Evolutionary conservation across 1,140 invertebrate species (phyloP), one percentile per base, ranked within the genome.

Genomic region (Acromyrmex charruanus): DNA sequence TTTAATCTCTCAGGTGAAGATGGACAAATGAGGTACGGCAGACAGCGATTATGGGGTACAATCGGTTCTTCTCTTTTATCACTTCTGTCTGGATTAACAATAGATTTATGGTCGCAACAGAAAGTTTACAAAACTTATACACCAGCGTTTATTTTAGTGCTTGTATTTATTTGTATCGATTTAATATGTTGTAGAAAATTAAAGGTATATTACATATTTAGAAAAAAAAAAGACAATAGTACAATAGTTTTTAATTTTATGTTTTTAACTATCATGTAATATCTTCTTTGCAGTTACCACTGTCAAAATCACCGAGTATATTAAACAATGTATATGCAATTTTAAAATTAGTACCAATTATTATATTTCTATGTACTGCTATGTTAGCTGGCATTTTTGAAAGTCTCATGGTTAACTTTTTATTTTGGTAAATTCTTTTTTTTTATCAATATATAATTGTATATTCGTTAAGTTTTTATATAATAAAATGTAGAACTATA

Each of bases 21-120:
- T 16, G 95, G 96, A 9, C 94, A 97, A 81, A 96, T 96, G 90
- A 96, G 96, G 65, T 98, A 98, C 91, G 97, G 97, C 1, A 96
- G 96, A n/a, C 97, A 98, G 93, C 95, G 97, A 55, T 97, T 98
- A 1, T 98, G 97, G 97, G 97, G 97, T 49, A 97, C 97, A 0
- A 96, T 97, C 51, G 97, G 97, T 21, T 98, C 97, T 92, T 97
- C 97, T 39, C 87, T 96, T 0, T 96, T 97, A 1, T 97, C 97
- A 0, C 90, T 98, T 1, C 85, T 97, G 0, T 95, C 97, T 1
- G 97, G 97, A 1, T 96, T 96, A 91, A 92, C 96, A 0, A 96
- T 98, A 0, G 96, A 98, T 91, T 86, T 92, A 21, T 96, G 95
- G 90, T 97, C 96, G 6, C 95, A 95, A 6, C 93, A 93, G 9